Base-by-base conservation (phyloP, 2,888 invertebrate genomes). In the Dyspetes luteomarginatus region DNA sequence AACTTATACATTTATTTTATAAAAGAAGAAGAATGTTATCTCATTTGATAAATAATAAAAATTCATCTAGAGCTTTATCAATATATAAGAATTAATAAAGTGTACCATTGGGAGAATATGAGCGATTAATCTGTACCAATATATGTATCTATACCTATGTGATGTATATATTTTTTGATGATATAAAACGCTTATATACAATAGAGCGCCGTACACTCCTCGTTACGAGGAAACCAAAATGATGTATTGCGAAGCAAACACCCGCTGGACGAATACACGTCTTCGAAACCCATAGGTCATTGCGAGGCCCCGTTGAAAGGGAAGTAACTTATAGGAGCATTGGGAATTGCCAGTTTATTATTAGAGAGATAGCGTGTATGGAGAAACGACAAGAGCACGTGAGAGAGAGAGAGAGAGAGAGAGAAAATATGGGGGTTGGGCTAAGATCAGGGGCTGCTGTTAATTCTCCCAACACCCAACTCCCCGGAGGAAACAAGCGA, bases 271-370 rank as follows among this genome's bases (percentile, higher is more conserved):
- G 86, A 78, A 88, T 88, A 85, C 88, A 87, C 89, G 58, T 73
- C 30, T 22, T 19, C 77, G 87, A 85, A 64, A 87, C 87, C 87
- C 90, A 88, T 89, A 89, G 90, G 89, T 90, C 89, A 91, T 90
- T 90, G 88, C 86, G n/a, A 30, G 48, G 88, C 86, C n/a, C 56
- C 86, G 91, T 87, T 89, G 91, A 91, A 90, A 91, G 90, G 89
- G 90, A 17, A 90, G 91, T 91, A 91, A 92, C 87, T 92, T 92
- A 92, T 91, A 90, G 90, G 88, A 89, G 91, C 91, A 91, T 91
- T 91, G 92, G 92, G 91, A 91, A 92, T 92, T 90, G 90, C 90
- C 90, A 89, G 91, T 92, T 92, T 91, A 92, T 91, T 91, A 91
- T 92, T 90, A 92, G 90, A 89, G 89, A 91, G 91, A 91, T 91